These are phyloP conservation scores for Connochaetes taurinus DNA, from an alignment of 2,113 vertebrate genomes.

Conservation along the genomic window DNA sequence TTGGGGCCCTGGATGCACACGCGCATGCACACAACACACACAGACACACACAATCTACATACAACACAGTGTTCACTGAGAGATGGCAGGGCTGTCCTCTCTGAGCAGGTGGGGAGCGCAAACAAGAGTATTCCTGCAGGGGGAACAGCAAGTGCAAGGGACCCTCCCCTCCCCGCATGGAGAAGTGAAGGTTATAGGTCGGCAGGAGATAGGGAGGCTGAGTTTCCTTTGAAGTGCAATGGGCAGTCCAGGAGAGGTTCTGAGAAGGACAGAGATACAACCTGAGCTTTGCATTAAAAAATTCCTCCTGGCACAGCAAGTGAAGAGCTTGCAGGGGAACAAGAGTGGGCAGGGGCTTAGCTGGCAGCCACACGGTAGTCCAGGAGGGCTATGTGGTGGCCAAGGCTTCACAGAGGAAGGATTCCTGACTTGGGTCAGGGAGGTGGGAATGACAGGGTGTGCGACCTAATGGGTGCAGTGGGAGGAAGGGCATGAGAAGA, in stretches of 20 bases:
- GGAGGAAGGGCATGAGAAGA: background rate
- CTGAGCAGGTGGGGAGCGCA: background rate
- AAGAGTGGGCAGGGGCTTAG: background rate
- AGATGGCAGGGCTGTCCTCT: background rate
- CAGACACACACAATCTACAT: fast-evolving
- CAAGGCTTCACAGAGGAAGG: background rate
- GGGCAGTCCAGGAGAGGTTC: background rate
- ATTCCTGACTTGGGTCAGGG: background rate
- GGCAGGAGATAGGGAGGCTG: fast-evolving
- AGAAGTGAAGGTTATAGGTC: background rate
- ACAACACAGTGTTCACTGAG: too few relatives aligned
- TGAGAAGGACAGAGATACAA: background rate
- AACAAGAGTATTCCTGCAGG: too few relatives aligned
- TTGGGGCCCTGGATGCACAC: fast-evolving
- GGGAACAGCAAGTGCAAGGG: background rate
- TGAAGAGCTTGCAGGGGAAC: background rate
- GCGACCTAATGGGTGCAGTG: background rate
- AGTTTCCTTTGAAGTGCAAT: background rate
- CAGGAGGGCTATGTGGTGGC: too few relatives aligned
- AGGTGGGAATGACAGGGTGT: background rate
- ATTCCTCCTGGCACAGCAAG: background rate
- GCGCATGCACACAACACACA: fast-evolving
- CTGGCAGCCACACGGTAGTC: fast-evolving
- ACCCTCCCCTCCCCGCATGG: background rate
- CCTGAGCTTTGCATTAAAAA: background rate